A percentile compares a stretch with the other conserved stretches of the same genome.
Evolutionary conservation across 2,113 vertebrate species (phyloP).

Genomic region (Neolamprologus falcicula): DNA sequence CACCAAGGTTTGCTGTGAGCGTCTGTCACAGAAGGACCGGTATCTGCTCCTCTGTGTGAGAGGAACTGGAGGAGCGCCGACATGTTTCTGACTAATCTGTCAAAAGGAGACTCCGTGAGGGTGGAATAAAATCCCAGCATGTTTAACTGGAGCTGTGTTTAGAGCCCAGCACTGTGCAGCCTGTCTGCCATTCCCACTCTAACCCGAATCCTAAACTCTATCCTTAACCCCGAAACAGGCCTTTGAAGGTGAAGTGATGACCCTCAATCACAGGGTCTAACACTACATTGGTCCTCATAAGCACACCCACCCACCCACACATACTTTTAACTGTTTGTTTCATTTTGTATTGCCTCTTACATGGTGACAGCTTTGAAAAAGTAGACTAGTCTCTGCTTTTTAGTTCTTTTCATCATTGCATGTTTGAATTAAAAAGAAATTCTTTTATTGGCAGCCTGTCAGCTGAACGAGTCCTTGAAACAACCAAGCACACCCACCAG

Average conservation of each 20-base stretch:
- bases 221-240: background rate
- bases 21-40: background rate
- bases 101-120: background rate
- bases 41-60: background rate
- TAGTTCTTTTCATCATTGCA: background rate
- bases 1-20: background rate
- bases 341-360: background rate
- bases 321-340: background rate
- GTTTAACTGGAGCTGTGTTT: no score
- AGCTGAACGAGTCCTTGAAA: background rate
- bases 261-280: background rate
- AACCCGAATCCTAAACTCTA: background rate
- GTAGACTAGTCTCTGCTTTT: background rate
- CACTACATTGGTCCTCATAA: background rate
- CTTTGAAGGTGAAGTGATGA: background rate
- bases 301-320: background rate
- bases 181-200: background rate
- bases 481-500: background rate
- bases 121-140: background rate
- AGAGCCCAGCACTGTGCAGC: no score
- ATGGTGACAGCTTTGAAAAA: background rate
- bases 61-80: background rate
- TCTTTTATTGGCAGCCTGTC: background rate
- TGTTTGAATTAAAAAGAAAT: background rate
- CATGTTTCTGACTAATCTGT: background rate